Evolutionary conservation across 2,797 vertebrate genomes (phyloP).

Genomic region (Sebastes nivosus): DNA sequence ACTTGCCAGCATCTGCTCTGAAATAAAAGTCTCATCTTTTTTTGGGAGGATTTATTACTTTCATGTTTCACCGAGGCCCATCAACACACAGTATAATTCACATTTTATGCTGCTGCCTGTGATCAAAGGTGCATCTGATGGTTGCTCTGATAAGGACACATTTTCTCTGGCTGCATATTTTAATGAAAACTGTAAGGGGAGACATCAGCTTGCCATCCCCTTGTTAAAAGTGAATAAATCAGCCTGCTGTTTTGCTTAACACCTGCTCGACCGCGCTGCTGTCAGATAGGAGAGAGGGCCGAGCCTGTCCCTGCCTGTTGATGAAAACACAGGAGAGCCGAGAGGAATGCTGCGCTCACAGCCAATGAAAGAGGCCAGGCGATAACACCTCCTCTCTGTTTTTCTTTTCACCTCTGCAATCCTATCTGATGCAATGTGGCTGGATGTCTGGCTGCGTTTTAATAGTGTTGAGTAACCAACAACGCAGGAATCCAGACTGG

Average conservation of each 20-base stretch:
- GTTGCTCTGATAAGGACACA: background rate
- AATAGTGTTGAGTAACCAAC: background rate
- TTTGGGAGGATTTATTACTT: background rate
- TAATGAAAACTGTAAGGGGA: background rate
- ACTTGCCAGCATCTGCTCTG: background rate
- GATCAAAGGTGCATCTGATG: constrained; percentile 16
- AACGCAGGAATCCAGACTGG: background rate
- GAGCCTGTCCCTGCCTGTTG: constrained; percentile 61
- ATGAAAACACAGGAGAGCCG: constrained; percentile 11
- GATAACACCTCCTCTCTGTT: constrained; percentile 20
- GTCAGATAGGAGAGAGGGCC: constrained; percentile 14
- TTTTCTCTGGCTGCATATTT: constrained; percentile 6
- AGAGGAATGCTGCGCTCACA: constrained; percentile 56
- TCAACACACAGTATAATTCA: background rate
- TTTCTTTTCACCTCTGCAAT: background rate
- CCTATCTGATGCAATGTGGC: background rate
- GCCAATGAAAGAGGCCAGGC: constrained; percentile 20
- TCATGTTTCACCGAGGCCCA: background rate
- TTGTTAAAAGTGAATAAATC: constrained; percentile 33
- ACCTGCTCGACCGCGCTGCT: constrained; percentile 25
- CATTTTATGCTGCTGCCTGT: background rate
- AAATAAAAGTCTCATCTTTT: background rate
- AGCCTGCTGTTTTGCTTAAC: constrained; percentile 20
- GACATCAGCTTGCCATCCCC: background rate
- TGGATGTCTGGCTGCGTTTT: background rate